Conservation (phyloP, 2,113 vertebrate species). For the Clinocottus analis region DNA sequence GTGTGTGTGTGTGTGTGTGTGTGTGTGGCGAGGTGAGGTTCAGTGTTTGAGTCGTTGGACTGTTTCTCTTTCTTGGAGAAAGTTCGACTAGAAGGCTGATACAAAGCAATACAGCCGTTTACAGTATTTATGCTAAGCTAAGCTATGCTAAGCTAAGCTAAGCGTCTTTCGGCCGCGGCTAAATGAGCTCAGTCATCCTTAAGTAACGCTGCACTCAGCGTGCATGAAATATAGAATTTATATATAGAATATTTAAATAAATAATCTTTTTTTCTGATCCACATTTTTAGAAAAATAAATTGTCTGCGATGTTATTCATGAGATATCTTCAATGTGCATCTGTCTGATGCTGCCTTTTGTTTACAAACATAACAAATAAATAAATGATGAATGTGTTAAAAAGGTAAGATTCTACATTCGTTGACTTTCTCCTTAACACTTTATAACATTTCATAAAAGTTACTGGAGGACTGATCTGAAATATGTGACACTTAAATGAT, state of each 20-base stretch:
- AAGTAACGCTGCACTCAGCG: neutral
- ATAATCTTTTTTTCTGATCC: neutral
- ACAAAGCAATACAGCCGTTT: neutral
- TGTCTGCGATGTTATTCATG: neutral
- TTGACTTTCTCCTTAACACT: neutral
- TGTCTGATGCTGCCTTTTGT: too few relatives aligned
- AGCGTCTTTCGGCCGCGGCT: neutral
- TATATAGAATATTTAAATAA: constrained; percentile 2
- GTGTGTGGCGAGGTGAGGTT: constrained; percentile 15
- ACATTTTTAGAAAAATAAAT: neutral
- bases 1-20: too few relatives aligned
- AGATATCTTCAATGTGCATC: neutral
- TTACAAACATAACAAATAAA: neutral
- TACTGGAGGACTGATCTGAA: neutral
- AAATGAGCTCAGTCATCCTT: neutral
- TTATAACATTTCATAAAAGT: neutral
- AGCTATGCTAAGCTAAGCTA: neutral
- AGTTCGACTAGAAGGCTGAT: neutral
- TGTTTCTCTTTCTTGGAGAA: neutral
- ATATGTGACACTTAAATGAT: neutral
- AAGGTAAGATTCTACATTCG: neutral
- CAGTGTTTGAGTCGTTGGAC: neutral
- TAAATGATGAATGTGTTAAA: neutral
- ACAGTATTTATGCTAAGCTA: neutral
- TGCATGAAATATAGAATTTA: neutral